Base-by-base conservation (phyloP, 2,113 vertebrate genomes). In the Dromas ardeola region DNA sequence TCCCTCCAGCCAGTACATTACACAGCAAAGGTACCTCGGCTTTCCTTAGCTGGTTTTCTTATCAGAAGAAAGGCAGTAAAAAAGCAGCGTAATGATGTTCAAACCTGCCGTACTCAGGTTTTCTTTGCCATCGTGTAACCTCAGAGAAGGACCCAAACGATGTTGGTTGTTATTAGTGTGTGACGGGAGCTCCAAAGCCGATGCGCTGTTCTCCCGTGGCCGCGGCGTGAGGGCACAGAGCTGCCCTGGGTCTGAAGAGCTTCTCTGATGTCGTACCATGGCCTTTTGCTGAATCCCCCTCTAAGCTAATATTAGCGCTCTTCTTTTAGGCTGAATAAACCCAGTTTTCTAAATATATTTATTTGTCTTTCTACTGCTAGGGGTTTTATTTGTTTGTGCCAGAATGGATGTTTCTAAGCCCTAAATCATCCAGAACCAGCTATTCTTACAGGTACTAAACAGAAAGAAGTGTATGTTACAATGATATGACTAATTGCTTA, bases 11-110 rank as follows among this genome's bases (percentile, higher is more conserved):
- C 53, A 7, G 16, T 4, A 9, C 42, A 0, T 42, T 1, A 6
- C 36, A 11, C 26, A 18, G 38, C 5, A 13, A 25, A 13, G 1
- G 3, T 4, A 23, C 38, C 10, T 0, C 6, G 15, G n/a, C 42
- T 29, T 85, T 34, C 70, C 65, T 26, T 10, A 27, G 32, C 58
- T 77, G 63, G 3, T 43, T n/a, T 49, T 5, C 47, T 23, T 17
- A 11, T 11, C 65, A 25, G 40, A 63, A 76, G 53, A 32, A 18
- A 61, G 23, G 40, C 26, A 34, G 30, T 27, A 27, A 62, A 25
- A 77, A 66, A 62, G n/a, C 52, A 53, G 2, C 6, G 1, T 1
- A 2, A 23, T 1, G 11, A 55, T 7, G 19, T n/a, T 59, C 30
- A 9, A 10, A 6, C 9, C 27, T n/a, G 22, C 61, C 27, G 0